Evolutionary conservation across 2,113 vertebrate species (phyloP).

Genomic region (Halcyon senegalensis): DNA sequence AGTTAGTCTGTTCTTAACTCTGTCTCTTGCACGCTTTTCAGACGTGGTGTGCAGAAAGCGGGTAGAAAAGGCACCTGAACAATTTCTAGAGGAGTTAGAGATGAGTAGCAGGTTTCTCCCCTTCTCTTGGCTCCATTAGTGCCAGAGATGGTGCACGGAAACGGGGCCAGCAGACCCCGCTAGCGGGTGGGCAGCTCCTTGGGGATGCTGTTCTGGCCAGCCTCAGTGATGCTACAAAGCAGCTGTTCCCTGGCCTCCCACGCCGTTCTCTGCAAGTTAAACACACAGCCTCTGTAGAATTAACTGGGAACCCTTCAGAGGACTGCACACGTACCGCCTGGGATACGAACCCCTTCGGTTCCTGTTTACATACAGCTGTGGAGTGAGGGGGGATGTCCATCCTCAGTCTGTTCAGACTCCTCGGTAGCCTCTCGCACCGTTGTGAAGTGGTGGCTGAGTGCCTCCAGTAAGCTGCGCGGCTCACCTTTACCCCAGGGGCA

Average conservation of each 20-base stretch:
- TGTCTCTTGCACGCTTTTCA: neutral
- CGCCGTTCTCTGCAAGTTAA: neutral
- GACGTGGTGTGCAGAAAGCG: neutral
- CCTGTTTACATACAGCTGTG: neutral
- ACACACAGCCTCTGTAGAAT: neutral
- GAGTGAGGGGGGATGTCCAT: neutral
- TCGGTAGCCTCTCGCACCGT: fast-evolving
- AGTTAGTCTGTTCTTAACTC: neutral
- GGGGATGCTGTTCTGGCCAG: neutral
- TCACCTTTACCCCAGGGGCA: fast-evolving
- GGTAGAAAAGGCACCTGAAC: neutral
- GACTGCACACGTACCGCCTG: fast-evolving
- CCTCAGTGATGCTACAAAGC: neutral
- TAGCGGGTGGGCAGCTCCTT: neutral
- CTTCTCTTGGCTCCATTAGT: neutral
- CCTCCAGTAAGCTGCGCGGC: too few relatives aligned
- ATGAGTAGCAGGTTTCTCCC: neutral
- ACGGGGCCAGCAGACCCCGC: neutral
- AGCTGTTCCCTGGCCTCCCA: neutral
- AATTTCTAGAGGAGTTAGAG: neutral
- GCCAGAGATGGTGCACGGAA: neutral
- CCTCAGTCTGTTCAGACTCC: neutral
- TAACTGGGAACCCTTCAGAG: neutral
- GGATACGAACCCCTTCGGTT: neutral
- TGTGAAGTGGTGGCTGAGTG: neutral